Evolutionary conservation across 2,888 invertebrate genomes (phyloP).

Genomic region (Tineola bisselliella): DNA sequence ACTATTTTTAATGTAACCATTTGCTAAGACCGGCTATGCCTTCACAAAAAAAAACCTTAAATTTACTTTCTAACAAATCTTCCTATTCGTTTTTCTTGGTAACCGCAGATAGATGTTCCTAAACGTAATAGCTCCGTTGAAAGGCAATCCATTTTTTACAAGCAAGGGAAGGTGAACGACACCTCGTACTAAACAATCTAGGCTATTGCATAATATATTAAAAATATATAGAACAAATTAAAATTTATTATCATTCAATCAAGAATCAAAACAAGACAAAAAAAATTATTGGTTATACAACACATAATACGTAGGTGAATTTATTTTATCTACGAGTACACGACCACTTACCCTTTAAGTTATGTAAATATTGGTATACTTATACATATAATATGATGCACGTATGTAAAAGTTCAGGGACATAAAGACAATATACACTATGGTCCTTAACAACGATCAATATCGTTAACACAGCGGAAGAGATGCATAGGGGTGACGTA

Average conservation of each 20-base stretch:
- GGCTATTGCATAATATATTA: not conserved
- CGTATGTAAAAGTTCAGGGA: no score
- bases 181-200: not conserved
- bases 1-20: not conserved
- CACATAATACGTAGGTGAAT: no score
- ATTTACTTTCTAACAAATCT: slow-evolving; percentile 7
- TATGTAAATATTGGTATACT: no score
- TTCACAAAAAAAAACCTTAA: not conserved
- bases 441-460: no score
- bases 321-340: no score
- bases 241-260: not conserved
- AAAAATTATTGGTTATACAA: no score
- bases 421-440: no score
- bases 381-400: no score
- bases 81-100: not conserved
- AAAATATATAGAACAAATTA: not conserved
- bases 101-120: slow-evolving; percentile 9
- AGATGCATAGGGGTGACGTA: no score
- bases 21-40: not conserved
- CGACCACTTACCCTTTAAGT: no score
- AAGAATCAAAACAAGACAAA: no score
- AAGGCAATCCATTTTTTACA: slow-evolving; percentile 1
- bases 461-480: no score
- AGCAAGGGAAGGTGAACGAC: not conserved
- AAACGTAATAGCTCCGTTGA: slow-evolving; percentile 5